Evolutionary conservation across 2,888 invertebrate species (phyloP).

Genomic region (Phalangium opilio): DNA sequence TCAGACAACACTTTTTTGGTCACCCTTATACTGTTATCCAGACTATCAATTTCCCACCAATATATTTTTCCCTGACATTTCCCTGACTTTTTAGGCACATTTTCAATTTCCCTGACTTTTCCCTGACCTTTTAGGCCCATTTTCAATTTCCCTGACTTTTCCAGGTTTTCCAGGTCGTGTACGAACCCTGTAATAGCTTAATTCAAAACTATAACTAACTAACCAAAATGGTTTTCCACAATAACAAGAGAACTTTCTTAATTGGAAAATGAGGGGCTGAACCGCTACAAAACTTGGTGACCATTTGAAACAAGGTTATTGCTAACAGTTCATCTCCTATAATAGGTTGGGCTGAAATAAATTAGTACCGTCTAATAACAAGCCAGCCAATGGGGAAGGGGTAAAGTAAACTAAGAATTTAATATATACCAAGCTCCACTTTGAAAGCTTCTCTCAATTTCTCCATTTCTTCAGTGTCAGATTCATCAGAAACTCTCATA

Average conservation of each 20-base stretch:
- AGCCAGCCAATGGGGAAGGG: background rate
- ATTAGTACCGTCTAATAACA: background rate
- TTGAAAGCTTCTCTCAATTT: constrained; percentile 41
- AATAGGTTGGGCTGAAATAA: constrained; percentile 31
- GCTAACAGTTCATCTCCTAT: constrained; percentile 64
- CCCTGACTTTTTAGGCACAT: no score
- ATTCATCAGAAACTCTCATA: constrained; percentile 42
- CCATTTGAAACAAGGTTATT: constrained; percentile 84
- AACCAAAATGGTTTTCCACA: constrained; percentile 90
- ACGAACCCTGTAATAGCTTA: no score
- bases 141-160: no score
- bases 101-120: no score
- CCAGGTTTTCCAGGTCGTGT: no score
- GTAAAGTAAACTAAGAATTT: no score
- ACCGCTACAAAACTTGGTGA: constrained; percentile 89
- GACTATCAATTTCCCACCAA: no score
- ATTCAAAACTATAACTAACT: constrained; percentile 18
- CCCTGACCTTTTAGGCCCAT: background rate
- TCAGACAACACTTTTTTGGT: no score
- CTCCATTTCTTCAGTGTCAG: constrained; percentile 27
- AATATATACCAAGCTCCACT: constrained; percentile 39
- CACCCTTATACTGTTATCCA: no score
- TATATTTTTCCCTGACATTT: no score
- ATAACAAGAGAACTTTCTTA: constrained; percentile 83
- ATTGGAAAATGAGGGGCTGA: constrained; percentile 94